These are phyloP conservation scores for Leuciscus waleckii DNA, from an alignment of 2,797 vertebrate species.

Conservation along the genomic window DNA sequence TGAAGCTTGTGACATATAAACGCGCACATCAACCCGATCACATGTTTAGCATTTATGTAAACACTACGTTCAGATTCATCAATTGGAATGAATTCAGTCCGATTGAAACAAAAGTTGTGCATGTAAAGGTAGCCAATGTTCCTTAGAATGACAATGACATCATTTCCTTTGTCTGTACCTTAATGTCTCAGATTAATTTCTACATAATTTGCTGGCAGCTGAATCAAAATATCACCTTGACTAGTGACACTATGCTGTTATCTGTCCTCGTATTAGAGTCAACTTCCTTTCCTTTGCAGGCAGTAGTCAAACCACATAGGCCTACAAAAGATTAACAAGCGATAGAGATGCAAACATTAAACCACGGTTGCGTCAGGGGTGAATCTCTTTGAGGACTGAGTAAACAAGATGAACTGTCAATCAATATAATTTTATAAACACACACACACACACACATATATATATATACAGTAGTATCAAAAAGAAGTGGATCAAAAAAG, in stretches of 20 bases:
- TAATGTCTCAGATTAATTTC: neutral
- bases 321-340: neutral
- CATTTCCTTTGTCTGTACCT: neutral
- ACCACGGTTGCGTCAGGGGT: neutral
- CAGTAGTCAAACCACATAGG: conserved; percentile 22
- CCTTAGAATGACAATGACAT: neutral
- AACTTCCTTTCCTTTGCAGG: conserved; percentile 11
- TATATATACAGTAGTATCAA: neutral
- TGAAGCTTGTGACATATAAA: too few relatives aligned
- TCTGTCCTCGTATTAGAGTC: neutral
- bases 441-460: too few relatives aligned
- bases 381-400: neutral
- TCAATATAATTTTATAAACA: neutral
- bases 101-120: too few relatives aligned
- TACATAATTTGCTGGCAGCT: neutral
- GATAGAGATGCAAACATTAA: conserved; percentile 22
- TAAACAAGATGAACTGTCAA: neutral
- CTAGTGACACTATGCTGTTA: neutral
- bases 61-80: too few relatives aligned
- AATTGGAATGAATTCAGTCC: too few relatives aligned
- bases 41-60: too few relatives aligned
- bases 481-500: too few relatives aligned
- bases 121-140: neutral
- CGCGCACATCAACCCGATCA: too few relatives aligned
- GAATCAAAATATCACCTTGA: neutral